A percentile compares a stretch with the other conserved stretches of the same genome.
Conservation (phyloP, 2,888 invertebrate genomes). For the Ectropis crepuscularia region DNA sequence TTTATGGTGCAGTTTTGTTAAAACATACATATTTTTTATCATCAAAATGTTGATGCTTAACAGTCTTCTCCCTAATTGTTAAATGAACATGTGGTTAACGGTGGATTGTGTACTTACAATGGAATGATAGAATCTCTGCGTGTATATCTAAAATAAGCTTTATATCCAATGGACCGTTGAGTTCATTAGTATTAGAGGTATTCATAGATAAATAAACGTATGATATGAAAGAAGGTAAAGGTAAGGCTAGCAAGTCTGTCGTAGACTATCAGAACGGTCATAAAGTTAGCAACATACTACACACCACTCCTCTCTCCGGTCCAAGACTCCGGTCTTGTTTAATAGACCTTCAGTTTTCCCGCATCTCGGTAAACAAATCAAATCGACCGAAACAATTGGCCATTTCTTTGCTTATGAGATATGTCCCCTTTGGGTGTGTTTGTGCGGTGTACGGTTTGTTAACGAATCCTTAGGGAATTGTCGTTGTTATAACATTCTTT, state of each 20-base stretch:
- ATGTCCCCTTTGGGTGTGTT: constrained; percentile 2
- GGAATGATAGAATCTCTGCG: no score
- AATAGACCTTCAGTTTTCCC: constrained; percentile 25
- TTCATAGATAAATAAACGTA: no score
- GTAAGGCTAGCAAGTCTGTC: neutral
- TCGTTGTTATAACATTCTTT: neutral
- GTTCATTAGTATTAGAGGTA: no score
- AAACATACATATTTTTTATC: no score
- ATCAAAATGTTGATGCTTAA: no score
- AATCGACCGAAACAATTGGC: constrained; percentile 22
- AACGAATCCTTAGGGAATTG: neutral
- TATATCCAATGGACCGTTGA: no score
- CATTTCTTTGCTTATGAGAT: constrained; percentile 9
- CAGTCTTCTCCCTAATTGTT: no score
- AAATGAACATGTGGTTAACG: no score
- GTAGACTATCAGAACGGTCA: neutral
- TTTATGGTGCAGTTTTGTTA: no score
- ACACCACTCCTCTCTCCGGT: constrained; percentile 20
- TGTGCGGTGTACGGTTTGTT: neutral
- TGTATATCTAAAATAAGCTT: no score
- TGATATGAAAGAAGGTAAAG: neutral
- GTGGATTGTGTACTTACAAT: no score
- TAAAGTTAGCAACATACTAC: constrained; percentile 3
- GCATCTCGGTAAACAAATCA: constrained; percentile 25
- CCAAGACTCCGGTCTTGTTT: constrained; percentile 32